Conservation (phyloP, 2,797 vertebrate species). For the Poeciliopsis turneri region DNA sequence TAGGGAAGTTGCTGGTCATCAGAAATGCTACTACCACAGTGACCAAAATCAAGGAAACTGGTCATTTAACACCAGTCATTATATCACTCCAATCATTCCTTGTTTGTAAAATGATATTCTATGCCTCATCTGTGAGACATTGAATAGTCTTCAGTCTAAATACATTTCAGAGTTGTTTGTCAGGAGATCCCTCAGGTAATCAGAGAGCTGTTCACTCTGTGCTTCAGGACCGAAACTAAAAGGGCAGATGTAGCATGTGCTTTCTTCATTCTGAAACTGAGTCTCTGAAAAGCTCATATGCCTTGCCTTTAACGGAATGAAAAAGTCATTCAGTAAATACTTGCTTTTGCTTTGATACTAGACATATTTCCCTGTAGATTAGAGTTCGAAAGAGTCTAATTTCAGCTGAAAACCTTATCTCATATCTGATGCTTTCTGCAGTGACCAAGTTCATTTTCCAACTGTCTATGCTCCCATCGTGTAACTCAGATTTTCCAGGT, state of each 20-base stretch:
- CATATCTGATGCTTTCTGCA: background rate
- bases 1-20: background rate
- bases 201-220: background rate
- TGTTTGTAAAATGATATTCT: background rate
- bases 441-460: background rate
- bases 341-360: background rate
- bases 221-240: background rate
- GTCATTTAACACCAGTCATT: background rate
- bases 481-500: background rate
- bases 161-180: background rate
- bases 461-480: background rate
- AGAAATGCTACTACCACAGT: background rate
- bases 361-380: conserved; percentile 1
- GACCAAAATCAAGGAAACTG: background rate
- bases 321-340: background rate
- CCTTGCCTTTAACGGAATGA: background rate
- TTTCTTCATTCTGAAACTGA: background rate
- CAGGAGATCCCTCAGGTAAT: background rate
- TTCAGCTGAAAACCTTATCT: background rate
- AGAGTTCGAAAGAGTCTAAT: background rate
- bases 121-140: background rate
- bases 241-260: background rate
- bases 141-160: background rate
- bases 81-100: background rate
- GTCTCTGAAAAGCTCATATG: background rate